Evolutionary conservation across 2,888 invertebrate species (phyloP).

Genomic region (Tinea trinotella): DNA sequence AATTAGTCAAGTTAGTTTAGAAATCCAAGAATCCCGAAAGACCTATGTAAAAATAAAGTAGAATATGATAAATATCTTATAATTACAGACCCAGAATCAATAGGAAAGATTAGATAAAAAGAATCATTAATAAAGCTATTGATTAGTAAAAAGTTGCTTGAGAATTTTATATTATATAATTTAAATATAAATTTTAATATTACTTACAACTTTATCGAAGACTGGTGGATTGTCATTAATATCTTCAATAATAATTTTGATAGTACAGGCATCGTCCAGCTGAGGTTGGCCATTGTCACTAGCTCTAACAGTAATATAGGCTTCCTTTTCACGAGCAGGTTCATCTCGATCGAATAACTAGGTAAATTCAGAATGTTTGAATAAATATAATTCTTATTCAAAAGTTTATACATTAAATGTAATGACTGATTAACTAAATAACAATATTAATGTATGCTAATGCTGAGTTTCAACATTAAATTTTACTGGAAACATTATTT

Average conservation of each 20-base stretch:
- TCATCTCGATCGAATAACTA: constrained; percentile 92
- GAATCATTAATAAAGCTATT: not conserved
- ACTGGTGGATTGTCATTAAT: constrained; percentile 92
- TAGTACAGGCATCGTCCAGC: constrained; percentile 93
- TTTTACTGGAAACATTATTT: too few relatives aligned
- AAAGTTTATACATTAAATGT: too few relatives aligned
- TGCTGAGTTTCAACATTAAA: too few relatives aligned
- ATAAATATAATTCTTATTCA: too few relatives aligned
- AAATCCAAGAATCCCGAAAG: constrained; percentile 11
- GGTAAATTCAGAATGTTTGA: constrained; percentile 18
- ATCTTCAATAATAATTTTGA: constrained; percentile 91
- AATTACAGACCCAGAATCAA: too few relatives aligned
- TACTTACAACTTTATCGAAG: constrained; percentile 85
- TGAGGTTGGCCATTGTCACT: constrained; percentile 93
- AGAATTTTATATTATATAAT: not conserved
- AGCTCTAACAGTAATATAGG: constrained; percentile 90
- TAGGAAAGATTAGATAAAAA: too few relatives aligned
- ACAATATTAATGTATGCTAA: too few relatives aligned
- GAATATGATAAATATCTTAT: not conserved
- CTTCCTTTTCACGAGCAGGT: constrained; percentile 86
- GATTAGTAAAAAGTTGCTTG: not conserved
- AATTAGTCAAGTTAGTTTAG: not conserved
- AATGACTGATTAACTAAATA: too few relatives aligned
- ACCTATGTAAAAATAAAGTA: constrained; percentile 9
- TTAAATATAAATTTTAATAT: not conserved